Evolutionary conservation across 2,797 vertebrate species (phyloP), one percentile per base, ranked within the genome.

Genomic region (Mus spretus): DNA sequence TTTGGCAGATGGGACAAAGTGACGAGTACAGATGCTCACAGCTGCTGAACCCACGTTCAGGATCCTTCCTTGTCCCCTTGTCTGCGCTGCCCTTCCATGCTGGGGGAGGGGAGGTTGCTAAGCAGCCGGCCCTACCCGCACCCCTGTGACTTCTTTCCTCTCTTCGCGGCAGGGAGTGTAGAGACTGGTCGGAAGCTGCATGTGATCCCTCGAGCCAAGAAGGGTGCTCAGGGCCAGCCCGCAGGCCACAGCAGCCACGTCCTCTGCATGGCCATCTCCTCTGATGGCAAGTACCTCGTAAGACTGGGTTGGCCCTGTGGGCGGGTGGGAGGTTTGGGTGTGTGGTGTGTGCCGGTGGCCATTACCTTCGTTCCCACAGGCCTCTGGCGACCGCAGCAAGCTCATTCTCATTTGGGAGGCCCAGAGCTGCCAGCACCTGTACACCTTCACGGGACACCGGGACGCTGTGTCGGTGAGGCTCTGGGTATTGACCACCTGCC

Each of bases 371-470:
- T 89, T 90, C 65, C 96, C 80, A 34, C 63, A 99, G 99, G 99
- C 99, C 28, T 99, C 99, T 0, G 99, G 99, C 28, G 99, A 99
- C 98, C 98, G 98, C 98, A 99, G 99, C 98, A 99, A 99, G 57
- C 98, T 99, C 93, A 99, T 99, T 95, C 99, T 99, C 98, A 99
- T 99, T 96, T 99, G 99, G 99, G 99, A 99, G 14, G 98, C 99
- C 40, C 98, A 98, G 47, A 99, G 98, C 0, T 99, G 99, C 98
- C 98, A 98, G 98, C 99, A 99, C 95, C 98, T 99, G 20, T 99
- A 99, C 96, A 99, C 99, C 89, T 99, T 99, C 98, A 99, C 99
- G 0, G 99, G 99, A 59, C 99, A 99, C 97, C 99, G 98, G 59
- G 99, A 99, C 0, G 99, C 99, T 0, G 98, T 99, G 94, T 99